Evolutionary conservation across 2,113 vertebrate species (phyloP), one percentile per base, ranked within the genome.

Genomic region (Charadrius vociferus): DNA sequence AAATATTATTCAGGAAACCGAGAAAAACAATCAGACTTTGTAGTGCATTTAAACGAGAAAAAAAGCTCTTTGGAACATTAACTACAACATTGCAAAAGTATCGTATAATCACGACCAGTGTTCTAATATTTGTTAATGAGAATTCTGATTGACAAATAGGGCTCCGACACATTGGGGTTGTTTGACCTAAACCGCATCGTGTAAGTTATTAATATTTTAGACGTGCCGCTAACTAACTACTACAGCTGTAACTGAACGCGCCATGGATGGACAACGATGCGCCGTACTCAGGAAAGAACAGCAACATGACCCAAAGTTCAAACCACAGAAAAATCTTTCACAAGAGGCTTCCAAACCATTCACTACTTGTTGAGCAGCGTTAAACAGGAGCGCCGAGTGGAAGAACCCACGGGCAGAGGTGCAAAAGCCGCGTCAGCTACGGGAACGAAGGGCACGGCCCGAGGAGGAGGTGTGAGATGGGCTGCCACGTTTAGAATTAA

Each of bases 311-410:
- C 22, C 39, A 30, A 58, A 70, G 26, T 74, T 63, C 18, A 21
- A 79, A 72, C 8, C n/a, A 61, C 50, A 70, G 41, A 79, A 43
- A 75, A 67, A 52, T 32, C 45, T 43, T 72, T 55, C 62, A 45
- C n/a, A 79, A 41, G 24, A 82, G 45, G 32, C 49, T 61, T 70
- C 58, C 32, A 59, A 56, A 66, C 66, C 5, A 11, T 41, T 32
- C 7, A 4, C 1, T 20, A 11, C 2, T 11, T 16, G 24, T 19
- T n/a, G 53, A 89, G 59, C 50, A 72, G 81, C 1, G 4, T 14
- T 18, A 65, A 65, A 52, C 9, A 47, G 0, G 0, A 86, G 63
- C 24, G 7, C 1, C 10, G 3, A 18, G 18, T 1, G 50, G 70
- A 39, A 75, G 61, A 62, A 88, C 30, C 66, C 71, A 52, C 0